phyloP scores from a whole-genome alignment of 2,888 invertebrate species.

The Ferrisia virgata region DNA sequence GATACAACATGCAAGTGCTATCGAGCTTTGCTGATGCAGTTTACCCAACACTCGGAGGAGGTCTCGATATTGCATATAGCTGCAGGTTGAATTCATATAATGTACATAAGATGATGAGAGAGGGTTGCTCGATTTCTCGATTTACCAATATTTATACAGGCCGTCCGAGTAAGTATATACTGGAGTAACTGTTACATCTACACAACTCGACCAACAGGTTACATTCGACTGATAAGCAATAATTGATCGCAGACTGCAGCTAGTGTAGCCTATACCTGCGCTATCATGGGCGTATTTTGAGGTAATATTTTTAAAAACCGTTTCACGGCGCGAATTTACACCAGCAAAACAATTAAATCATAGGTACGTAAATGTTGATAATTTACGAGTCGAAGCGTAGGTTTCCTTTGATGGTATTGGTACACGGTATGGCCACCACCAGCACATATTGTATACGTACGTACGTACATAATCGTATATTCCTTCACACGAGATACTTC shows the following conservation, averaged over 20 bases:
- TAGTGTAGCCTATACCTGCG: not conserved
- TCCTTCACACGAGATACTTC: not conserved
- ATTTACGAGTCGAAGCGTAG: not conserved
- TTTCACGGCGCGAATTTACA: not conserved
- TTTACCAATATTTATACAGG: not conserved
- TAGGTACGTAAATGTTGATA: not conserved
- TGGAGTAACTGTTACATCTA: not conserved
- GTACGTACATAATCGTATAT: too few species aligned
- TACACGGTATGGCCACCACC: too few species aligned
- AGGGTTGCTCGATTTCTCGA: not conserved
- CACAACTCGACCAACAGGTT: not conserved
- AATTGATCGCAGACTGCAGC: not conserved
- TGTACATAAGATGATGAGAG: not conserved
- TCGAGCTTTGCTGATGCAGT: not conserved
- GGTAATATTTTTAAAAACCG: not conserved
- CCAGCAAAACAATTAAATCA: not conserved
- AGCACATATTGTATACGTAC: not conserved
- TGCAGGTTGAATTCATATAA: not conserved
- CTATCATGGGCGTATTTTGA: not conserved
- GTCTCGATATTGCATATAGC: not conserved
- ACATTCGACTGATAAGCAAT: not conserved
- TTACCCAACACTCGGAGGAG: not conserved
- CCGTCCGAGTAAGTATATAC: not conserved
- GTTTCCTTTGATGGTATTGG: not conserved
- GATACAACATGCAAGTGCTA: not conserved